Evolutionary conservation across 2,113 vertebrate genomes (phyloP).

Genomic region (Turdus rufiventris): DNA sequence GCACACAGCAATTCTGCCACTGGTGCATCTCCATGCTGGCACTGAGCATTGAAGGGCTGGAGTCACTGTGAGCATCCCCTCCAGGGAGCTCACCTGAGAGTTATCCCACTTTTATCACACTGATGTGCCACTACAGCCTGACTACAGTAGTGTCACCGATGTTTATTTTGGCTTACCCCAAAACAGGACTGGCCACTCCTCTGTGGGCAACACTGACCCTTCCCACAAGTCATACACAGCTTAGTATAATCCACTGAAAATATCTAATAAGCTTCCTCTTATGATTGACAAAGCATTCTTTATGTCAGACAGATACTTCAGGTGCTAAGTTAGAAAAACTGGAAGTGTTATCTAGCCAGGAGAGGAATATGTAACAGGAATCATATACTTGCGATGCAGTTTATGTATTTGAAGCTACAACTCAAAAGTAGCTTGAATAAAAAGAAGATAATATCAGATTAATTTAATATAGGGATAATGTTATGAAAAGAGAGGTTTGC

Average conservation of each 20-base stretch:
- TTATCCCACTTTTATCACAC: no score
- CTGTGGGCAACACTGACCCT: background rate
- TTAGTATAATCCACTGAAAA: background rate
- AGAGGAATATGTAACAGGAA: constrained; percentile 46
- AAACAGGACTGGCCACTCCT: background rate
- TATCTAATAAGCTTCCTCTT: background rate
- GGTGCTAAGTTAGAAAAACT: constrained; percentile 23
- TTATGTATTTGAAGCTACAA: constrained; percentile 53
- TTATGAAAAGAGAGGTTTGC: background rate
- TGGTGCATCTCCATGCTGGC: rapidly evolving
- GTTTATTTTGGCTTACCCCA: background rate
- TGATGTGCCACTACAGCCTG: background rate
- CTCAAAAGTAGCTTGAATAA: constrained; percentile 6
- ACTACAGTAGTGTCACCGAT: rapidly evolving
- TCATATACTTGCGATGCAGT: constrained; percentile 18
- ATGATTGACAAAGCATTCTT: constrained; percentile 33
- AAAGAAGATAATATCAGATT: background rate
- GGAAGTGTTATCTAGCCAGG: constrained; percentile 42
- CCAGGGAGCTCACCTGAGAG: background rate
- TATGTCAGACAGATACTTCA: constrained; percentile 46
- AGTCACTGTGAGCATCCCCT: background rate
- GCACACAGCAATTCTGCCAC: background rate
- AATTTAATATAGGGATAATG: background rate
- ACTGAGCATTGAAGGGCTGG: rapidly evolving
- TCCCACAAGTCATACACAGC: background rate